Evolutionary conservation across 1,140 invertebrate genomes (phyloP).

Genomic region (Pseudomyrmex gracilis): DNA sequence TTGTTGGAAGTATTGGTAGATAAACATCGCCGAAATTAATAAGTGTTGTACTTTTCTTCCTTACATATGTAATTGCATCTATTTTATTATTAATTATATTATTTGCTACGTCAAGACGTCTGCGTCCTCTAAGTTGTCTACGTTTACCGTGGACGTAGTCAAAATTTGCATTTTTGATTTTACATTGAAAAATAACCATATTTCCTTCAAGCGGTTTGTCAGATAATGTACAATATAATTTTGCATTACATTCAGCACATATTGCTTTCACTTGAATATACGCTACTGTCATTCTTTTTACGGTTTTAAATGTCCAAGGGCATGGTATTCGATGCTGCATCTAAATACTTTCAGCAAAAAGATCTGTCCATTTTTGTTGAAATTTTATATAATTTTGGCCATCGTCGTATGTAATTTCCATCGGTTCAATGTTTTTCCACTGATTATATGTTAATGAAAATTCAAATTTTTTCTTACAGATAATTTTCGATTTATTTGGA

Average conservation of each 20-base stretch:
- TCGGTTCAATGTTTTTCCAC: neutral
- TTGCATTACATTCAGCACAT: neutral
- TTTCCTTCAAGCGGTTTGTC: neutral
- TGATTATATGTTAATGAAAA: neutral
- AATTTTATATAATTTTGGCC: neutral
- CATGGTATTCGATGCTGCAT: neutral
- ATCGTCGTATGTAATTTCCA: neutral
- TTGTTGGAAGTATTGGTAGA: conserved; percentile 5
- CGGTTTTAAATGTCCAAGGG: neutral
- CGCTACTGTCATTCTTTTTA: neutral
- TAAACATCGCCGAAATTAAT: neutral
- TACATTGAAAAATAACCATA: neutral
- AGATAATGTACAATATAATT: neutral
- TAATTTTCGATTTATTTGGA: neutral
- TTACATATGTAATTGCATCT: conserved; percentile 4
- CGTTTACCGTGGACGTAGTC: neutral
- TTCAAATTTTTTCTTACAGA: neutral
- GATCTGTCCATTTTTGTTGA: neutral
- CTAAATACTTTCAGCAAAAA: neutral
- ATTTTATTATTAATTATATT: neutral
- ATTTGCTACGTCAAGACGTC: neutral
- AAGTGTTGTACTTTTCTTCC: neutral
- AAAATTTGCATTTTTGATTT: neutral
- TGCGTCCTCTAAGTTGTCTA: neutral
- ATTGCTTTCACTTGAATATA: neutral